Evolutionary conservation across 2,113 vertebrate species (phyloP).

Genomic region (Cryptoleucopteryx plumbea): DNA sequence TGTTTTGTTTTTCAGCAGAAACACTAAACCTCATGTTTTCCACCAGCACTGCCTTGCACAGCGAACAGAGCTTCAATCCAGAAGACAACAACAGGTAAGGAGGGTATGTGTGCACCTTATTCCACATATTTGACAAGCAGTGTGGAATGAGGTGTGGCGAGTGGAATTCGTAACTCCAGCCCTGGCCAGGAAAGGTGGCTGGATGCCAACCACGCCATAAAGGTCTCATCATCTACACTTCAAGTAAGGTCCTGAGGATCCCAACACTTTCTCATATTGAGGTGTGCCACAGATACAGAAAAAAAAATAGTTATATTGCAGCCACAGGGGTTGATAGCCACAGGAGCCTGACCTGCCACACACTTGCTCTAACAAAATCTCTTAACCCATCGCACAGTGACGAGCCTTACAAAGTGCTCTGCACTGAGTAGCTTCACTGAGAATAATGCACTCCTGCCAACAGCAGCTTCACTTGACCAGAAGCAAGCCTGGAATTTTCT

Average conservation of each 20-base stretch:
- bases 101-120: neutral
- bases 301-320: neutral
- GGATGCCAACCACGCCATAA: neutral
- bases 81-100: neutral
- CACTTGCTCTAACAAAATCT: neutral
- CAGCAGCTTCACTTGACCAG: neutral
- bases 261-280: neutral
- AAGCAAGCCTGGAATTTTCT: neutral
- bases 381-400: neutral
- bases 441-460: neutral
- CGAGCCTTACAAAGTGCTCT: neutral
- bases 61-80: neutral
- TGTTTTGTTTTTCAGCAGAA: neutral
- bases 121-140: neutral
- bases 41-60: neutral
- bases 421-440: accelerated
- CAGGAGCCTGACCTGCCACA: neutral
- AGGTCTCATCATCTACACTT: neutral
- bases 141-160: slow-evolving; percentile 25
- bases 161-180: neutral
- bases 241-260: neutral
- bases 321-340: neutral
- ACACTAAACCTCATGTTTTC: neutral
- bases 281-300: neutral
- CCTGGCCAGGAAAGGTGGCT: neutral